phyloP scores from a whole-genome alignment of 2,888 invertebrate species.

The Brachyptera risi region DNA sequence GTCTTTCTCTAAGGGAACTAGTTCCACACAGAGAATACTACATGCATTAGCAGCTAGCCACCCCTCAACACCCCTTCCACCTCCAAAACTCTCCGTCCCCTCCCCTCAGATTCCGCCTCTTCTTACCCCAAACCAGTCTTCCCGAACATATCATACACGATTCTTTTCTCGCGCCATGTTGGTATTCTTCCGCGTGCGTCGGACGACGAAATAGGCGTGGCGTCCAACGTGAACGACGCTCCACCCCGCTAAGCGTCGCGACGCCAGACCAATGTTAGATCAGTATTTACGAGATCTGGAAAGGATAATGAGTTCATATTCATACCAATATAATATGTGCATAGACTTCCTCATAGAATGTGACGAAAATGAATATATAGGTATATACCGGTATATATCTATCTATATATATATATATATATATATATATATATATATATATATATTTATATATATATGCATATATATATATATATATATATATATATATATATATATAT shows the following conservation, averaged over 20 bases:
- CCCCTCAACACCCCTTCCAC: background rate
- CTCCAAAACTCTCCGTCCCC: background rate
- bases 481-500: too few species aligned
- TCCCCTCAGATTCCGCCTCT: background rate
- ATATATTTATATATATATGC: too few species aligned
- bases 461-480: too few species aligned
- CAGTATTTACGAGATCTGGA: slow-evolving; percentile 3
- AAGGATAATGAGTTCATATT: background rate
- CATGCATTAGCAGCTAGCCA: slow-evolving; percentile 31
- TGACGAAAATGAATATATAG: too few species aligned
- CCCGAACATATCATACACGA: background rate
- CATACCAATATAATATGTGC: too few species aligned
- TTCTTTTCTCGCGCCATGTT: slow-evolving; percentile 18
- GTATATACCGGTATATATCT: too few species aligned
- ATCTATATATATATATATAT: too few species aligned
- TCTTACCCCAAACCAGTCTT: background rate
- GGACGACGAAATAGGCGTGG: background rate
- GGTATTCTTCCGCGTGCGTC: background rate
- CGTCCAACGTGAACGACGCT: background rate
- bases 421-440: too few species aligned
- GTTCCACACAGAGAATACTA: slow-evolving; percentile 29
- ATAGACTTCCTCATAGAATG: too few species aligned
- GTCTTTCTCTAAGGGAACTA: slow-evolving; percentile 32
- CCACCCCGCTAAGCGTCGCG: slow-evolving; percentile 6
- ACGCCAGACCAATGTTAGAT: too few species aligned